Evolutionary conservation across 2,113 vertebrate species (phyloP), one percentile per base, ranked within the genome.

Genomic region (Talpa occidentalis): DNA sequence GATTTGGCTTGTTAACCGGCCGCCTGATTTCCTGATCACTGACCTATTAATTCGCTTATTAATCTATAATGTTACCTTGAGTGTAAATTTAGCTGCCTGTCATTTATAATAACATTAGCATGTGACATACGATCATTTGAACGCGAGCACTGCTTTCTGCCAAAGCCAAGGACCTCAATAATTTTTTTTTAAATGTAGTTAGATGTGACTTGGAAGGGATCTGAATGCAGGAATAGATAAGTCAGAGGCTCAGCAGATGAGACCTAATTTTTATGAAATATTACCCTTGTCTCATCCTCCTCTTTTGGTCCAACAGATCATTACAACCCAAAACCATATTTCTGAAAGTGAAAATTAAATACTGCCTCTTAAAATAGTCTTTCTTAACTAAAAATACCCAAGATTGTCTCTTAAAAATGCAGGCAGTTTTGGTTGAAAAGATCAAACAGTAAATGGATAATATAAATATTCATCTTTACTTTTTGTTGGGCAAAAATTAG

Each of bases 181-280:
- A 74, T 96, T 92, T 77, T 47, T 47, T 91, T 77, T 49, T 73
- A 73, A 90, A 56, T 59, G 37, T 24, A 52, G 49, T 47, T 70
- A 72, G 89, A 83, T 89, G 70, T 26, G 70, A 52, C 64, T 72
- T 62, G 40, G 52, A 64, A 92, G 94, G 28, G 52, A 84, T 1
- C 26, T 9, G 59, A 44, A 47, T 24, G 83, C 89, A 91, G 59
- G 49, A 81, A 72, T 40, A 86, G 83, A 35, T 12, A 82, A 97
- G 70, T 95, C 95, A 64, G 67, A 85, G 35, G 92, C 92, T 52
- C 2, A 40, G 88, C 42, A 19, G 28, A 21, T 11, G 44, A 40
- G 84, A 88, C 93, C 90, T 93, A 15, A 83, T 95, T 98, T 94
- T 92, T 92, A 80, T 96, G 96, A 97, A 95, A 95, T 97, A 95